Evolutionary conservation across 2,113 vertebrate species (phyloP).

Genomic region (Picathartes gymnocephalus): DNA sequence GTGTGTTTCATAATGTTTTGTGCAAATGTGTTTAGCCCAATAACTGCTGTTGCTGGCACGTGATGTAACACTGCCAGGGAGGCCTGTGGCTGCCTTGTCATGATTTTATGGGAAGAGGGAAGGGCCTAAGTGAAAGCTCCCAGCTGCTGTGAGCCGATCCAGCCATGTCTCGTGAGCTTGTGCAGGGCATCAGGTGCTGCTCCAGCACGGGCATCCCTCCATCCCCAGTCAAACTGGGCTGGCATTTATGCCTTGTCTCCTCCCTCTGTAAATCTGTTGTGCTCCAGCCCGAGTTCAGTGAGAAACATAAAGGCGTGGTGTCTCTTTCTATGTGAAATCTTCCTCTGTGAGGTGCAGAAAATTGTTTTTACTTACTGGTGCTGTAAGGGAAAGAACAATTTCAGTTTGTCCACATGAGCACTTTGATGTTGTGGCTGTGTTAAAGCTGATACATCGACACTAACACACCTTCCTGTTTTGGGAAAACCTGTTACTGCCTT

Average conservation of each 20-base stretch:
- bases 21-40: background rate
- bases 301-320: background rate
- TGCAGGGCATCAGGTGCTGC: background rate
- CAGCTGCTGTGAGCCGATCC: background rate
- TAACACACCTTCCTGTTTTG: background rate
- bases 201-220: background rate
- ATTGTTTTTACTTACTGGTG: background rate
- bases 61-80: background rate
- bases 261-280: background rate
- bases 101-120: background rate
- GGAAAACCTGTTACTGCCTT: background rate
- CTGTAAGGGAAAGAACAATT: background rate
- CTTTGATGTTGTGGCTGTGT: background rate
- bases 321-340: background rate
- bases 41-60: background rate
- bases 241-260: background rate
- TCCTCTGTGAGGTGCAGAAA: background rate
- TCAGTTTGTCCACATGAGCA: background rate
- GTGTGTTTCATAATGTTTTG: background rate
- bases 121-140: background rate
- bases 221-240: background rate
- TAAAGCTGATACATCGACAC: background rate
- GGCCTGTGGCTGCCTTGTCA: background rate
- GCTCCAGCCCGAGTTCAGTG: background rate
- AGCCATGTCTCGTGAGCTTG: accelerated